Conservation (phyloP, 2,888 invertebrate genomes). For the Aspidiotus rigidus region DNA sequence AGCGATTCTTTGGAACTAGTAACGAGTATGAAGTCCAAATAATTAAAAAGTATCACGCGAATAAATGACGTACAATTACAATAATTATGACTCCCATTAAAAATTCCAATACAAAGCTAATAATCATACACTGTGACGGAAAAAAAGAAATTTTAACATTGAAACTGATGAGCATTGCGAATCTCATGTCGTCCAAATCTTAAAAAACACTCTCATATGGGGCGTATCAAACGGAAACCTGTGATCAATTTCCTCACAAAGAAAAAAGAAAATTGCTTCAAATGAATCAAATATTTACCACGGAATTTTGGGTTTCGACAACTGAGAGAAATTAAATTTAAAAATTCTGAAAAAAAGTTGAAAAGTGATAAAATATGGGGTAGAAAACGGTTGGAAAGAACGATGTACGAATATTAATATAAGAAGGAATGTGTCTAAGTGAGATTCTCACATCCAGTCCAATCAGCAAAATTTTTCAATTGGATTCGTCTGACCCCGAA, state of each 20-base stretch:
- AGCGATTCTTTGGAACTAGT: constrained; percentile 29
- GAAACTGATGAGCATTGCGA: no score
- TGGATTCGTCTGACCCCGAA: background rate
- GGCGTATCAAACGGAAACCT: no score
- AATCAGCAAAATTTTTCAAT: constrained; percentile 1
- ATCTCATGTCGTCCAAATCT: no score
- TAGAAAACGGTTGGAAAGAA: constrained; percentile 9
- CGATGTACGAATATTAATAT: background rate
- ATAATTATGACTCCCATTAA: background rate
- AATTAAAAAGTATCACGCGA: constrained; percentile 24
- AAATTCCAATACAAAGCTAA: background rate
- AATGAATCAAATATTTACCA: no score
- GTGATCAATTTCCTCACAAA: no score
- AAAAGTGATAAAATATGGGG: constrained; percentile 1
- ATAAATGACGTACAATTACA: constrained; percentile 7
- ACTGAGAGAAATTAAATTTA: background rate
- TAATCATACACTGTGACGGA: background rate
- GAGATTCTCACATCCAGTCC: constrained; percentile 13
- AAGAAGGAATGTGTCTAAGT: constrained; percentile 8
- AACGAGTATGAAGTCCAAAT: constrained; percentile 14
- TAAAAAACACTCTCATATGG: no score
- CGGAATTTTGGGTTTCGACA: no score
- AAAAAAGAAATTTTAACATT: no score
- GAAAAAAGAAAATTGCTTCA: no score
- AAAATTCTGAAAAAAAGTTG: constrained; percentile 9